Evolutionary conservation across 35 echinoderm and acorn worm species (phyloP).

Genomic region (Lytechinus variegatus): DNA sequence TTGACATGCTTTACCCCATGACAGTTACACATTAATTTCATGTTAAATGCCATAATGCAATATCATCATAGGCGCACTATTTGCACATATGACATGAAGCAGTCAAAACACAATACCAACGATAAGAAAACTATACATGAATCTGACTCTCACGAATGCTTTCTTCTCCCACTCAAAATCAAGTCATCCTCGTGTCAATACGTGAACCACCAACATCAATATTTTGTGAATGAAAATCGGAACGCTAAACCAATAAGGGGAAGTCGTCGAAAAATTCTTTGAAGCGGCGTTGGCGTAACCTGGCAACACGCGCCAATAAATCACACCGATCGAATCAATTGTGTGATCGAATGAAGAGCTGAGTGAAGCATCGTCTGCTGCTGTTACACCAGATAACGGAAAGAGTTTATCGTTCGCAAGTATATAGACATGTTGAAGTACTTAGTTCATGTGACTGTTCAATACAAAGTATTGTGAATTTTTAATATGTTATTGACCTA

Average conservation of each 20-base stretch:
- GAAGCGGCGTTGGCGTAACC: constrained; percentile 16
- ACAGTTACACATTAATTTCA: background rate
- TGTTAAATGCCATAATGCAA: background rate
- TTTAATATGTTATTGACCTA: background rate
- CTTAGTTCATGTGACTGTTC: background rate
- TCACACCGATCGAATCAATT: background rate
- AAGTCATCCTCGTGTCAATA: background rate
- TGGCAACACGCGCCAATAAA: constrained; percentile 15
- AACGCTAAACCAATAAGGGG: background rate
- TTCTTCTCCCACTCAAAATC: background rate
- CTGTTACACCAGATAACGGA: background rate
- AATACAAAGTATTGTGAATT: background rate
- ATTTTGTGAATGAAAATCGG: constrained; percentile 24
- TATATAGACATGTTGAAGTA: background rate
- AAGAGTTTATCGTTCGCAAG: background rate
- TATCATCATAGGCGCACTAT: background rate
- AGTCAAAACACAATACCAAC: background rate
- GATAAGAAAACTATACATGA: background rate
- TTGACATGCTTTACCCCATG: background rate
- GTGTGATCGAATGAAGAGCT: background rate
- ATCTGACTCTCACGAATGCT: background rate
- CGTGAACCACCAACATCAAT: constrained; percentile 8
- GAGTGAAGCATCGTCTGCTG: background rate
- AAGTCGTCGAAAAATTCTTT: constrained; percentile 25
- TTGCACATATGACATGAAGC: background rate